Percentiles rank a stretch among this genome's conserved stretches.
Evolutionary conservation across 2,113 vertebrate genomes (phyloP).

Genomic region (Meles meles): DNA sequence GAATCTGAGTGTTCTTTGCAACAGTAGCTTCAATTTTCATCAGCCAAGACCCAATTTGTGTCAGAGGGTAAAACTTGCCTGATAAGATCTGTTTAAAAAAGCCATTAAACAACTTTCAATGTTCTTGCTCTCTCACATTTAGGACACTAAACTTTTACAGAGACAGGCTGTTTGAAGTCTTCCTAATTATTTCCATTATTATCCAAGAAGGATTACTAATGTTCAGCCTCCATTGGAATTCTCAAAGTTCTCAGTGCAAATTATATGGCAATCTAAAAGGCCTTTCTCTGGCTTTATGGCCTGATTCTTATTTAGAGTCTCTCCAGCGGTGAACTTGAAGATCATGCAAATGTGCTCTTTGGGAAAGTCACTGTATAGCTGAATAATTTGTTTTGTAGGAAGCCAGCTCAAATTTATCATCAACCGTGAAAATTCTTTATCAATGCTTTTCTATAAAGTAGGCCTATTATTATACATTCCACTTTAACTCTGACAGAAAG

Average conservation of each 20-base stretch:
- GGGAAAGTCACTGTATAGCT: background rate
- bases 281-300: slow-evolving; percentile 49
- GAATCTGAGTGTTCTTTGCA: slow-evolving; percentile 15
- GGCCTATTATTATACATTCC: background rate
- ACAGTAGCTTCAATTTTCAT: slow-evolving; percentile 54
- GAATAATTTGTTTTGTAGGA: slow-evolving; percentile 40
- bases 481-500: background rate
- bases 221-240: slow-evolving; percentile 16
- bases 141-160: background rate
- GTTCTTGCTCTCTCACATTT: background rate
- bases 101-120: background rate
- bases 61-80: slow-evolving; percentile 42
- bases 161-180: background rate
- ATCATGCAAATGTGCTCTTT: background rate
- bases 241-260: slow-evolving; percentile 56
- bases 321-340: slow-evolving; percentile 23
- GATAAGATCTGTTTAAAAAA: background rate
- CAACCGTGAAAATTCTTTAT: slow-evolving; percentile 20
- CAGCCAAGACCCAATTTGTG: slow-evolving; percentile 41
- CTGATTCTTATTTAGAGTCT: slow-evolving; percentile 60
- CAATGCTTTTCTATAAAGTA: slow-evolving; percentile 3
- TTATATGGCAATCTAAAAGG: slow-evolving; percentile 37
- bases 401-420: slow-evolving; percentile 39
- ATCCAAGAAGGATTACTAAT: background rate
- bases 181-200: slow-evolving; percentile 34